Evolutionary conservation across 2,113 vertebrate species (phyloP).

Genomic region (Psilopsiagon aymara): DNA sequence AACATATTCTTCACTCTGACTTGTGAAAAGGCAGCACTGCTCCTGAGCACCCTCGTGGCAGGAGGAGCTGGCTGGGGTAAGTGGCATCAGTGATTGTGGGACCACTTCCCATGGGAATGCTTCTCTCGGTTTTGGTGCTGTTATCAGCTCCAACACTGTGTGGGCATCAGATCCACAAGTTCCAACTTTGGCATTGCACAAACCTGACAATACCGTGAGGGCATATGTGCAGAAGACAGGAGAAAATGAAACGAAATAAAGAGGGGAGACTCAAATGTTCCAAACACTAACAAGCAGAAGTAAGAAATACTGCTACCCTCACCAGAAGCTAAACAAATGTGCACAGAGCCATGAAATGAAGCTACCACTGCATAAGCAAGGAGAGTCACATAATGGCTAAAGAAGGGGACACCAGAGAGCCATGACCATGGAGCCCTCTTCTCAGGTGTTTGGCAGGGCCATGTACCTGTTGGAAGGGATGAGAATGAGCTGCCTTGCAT

Average conservation of each 20-base stretch:
- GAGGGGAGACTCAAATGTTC: not conserved
- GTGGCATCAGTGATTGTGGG: not conserved
- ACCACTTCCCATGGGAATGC: fast-evolving
- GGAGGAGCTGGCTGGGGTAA: not conserved
- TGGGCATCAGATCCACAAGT: not conserved
- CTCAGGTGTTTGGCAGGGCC: not conserved
- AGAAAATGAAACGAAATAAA: not conserved
- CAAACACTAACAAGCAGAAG: not conserved
- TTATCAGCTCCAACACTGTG: not conserved
- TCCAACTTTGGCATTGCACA: not conserved
- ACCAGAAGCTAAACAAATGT: not conserved
- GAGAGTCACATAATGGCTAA: no score
- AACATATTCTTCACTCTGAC: not conserved
- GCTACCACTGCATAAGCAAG: fast-evolving
- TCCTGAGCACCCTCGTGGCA: not conserved
- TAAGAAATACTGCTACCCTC: fast-evolving
- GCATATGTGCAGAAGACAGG: not conserved
- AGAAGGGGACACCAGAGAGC: not conserved
- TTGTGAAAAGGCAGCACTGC: not conserved
- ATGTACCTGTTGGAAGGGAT: fast-evolving
- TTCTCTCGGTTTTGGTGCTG: not conserved
- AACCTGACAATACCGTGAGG: not conserved
- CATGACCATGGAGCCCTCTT: fast-evolving
- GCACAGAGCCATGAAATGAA: fast-evolving
- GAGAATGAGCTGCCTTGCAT: not conserved